Base-by-base conservation (phyloP, 2,888 invertebrate species). In the Hydrotaea cyrtoneurina region DNA sequence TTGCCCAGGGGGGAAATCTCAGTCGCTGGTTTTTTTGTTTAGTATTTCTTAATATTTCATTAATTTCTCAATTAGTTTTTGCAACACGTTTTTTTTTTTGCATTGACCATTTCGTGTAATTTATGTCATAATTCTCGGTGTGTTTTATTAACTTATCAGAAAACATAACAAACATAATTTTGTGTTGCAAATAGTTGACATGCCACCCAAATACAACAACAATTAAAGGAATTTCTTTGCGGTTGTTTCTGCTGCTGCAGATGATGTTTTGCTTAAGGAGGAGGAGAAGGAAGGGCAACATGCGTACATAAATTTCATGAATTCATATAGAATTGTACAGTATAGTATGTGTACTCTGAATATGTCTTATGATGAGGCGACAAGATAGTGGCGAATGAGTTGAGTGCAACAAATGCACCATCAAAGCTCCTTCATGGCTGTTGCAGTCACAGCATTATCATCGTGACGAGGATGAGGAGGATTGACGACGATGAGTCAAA, bases 101-200 rank as follows among this genome's bases (percentile, higher is more conserved):
- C 31, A 2, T 31, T 31, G 39, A 39, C 39, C 36, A 66, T 66
- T 66, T 69, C 69, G 69, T 43, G 69, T 69, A 69, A 66, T 69
- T 69, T 69, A 69, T 69, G 69, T 69, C 69, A 69, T 69, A 69
- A 69, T 69, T 69, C 76, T 77, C 82, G 74, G 80, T 85, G 73
- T 82, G 55, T 43, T 77, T 85, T 85, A 85, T 85, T 85, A 82
- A 85, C 85, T 85, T 85, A 85, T 85, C 85, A 85, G 78, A 75
- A 78, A 78, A 26, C 36, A 21, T 36, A 57, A 36, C 39, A 21
- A 43, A 74, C 46, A 69, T 69, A 69, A 69, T 69, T 74, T 74
- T 74, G 79, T 85, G 74, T 66, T 85, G 80, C 79, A 82, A 85
- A 85, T 85, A 82, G 85, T 82, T 85, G 82, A 80, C 85, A 85